These are phyloP conservation scores for Boloria euphrosyne DNA, from an alignment of 2,888 invertebrate genomes.

Conservation along the genomic window DNA sequence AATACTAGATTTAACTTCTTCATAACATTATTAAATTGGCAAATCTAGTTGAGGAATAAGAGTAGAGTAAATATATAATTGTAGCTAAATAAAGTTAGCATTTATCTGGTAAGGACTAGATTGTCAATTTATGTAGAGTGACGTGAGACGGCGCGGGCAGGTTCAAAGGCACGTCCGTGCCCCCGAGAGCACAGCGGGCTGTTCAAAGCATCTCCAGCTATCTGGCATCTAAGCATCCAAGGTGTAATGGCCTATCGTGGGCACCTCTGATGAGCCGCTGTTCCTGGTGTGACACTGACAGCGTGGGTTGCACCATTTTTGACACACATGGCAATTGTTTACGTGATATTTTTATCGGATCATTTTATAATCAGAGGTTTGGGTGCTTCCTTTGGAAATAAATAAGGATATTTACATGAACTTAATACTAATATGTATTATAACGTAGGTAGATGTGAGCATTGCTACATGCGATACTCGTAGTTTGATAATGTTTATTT, in stretches of 20 bases:
- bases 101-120: slow-evolving; percentile 54
- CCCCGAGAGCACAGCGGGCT: slow-evolving; percentile 63
- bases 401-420: too few relatives aligned
- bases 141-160: slow-evolving; percentile 66
- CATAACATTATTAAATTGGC: too few relatives aligned
- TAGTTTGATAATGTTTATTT: too few relatives aligned
- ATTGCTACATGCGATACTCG: too few relatives aligned
- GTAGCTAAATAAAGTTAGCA: slow-evolving; percentile 24
- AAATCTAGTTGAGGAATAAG: too few relatives aligned
- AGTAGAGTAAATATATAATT: neutral
- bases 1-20: too few relatives aligned
- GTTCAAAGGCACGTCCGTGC: slow-evolving; percentile 76
- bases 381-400: slow-evolving; percentile 44
- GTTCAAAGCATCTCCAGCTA: slow-evolving; percentile 61
- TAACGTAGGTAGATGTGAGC: too few relatives aligned
- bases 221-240: slow-evolving; percentile 58
- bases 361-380: slow-evolving; percentile 53
- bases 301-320: slow-evolving; percentile 70
- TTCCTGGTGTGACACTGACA: slow-evolving; percentile 57
- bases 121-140: slow-evolving; percentile 72
- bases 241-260: slow-evolving; percentile 74
- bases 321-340: slow-evolving; percentile 60
- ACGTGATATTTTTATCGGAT: slow-evolving; percentile 53
- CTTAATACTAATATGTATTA: too few relatives aligned
- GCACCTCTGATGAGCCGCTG: slow-evolving; percentile 74